A percentile compares a stretch with the other conserved stretches of the same genome.
Evolutionary conservation across 2,888 invertebrate genomes (phyloP).

Genomic region (Drosophila histrio): DNA sequence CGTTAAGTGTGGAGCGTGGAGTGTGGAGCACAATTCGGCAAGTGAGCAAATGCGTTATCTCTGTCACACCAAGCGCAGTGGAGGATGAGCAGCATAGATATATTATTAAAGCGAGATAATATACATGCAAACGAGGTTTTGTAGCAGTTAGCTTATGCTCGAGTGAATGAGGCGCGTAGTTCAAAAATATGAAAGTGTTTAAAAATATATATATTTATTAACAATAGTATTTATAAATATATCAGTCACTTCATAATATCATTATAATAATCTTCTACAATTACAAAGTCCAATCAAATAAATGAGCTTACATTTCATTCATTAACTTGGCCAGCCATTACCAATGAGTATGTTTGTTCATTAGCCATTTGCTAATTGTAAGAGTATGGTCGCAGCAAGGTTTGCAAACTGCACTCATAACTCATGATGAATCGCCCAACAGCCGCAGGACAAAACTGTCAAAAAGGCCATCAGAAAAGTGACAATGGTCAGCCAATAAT

Average conservation of each 20-base stretch:
- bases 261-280: neutral
- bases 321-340: neutral
- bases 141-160: slow-evolving; percentile 5
- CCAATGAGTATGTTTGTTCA: neutral
- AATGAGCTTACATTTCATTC: neutral
- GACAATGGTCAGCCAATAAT: slow-evolving; percentile 6
- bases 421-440: neutral
- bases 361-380: neutral
- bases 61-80: neutral
- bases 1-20: neutral
- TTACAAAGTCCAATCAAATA: neutral
- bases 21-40: neutral
- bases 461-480: neutral
- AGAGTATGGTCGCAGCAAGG: neutral
- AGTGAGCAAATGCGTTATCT: neutral
- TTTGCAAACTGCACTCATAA: neutral
- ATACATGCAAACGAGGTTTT: neutral
- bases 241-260: too few relatives aligned
- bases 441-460: slow-evolving; percentile 5
- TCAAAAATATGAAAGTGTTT: neutral
- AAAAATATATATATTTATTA: too few relatives aligned
- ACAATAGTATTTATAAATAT: too few relatives aligned
- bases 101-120: neutral
- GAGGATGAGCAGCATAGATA: neutral
- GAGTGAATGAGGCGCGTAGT: neutral